Conservation (phyloP, 2,797 vertebrate species). For the Luscinia luscinia region DNA sequence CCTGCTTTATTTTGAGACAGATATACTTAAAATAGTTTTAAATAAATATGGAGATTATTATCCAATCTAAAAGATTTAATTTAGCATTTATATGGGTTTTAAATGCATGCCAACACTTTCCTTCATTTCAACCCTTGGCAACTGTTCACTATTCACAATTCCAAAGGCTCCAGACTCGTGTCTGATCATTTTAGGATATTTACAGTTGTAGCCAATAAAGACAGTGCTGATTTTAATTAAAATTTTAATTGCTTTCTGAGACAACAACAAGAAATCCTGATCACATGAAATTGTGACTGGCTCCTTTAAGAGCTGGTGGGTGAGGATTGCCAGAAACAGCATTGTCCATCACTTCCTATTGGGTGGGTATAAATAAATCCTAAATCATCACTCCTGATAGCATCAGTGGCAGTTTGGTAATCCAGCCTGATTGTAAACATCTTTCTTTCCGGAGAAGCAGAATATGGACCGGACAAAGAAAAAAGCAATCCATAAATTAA, state of each 20-base stretch:
- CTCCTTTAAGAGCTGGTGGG: constrained; percentile 57
- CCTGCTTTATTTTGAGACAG: constrained; percentile 73
- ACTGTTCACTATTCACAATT: constrained; percentile 56
- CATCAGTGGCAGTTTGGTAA: constrained; percentile 25
- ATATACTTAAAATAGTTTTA: constrained; percentile 76
- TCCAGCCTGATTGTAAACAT: not conserved
- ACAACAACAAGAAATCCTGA: constrained; percentile 52
- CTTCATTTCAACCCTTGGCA: constrained; percentile 63
- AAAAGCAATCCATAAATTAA: not conserved
- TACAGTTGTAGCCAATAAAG: constrained; percentile 70
- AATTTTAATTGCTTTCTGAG: constrained; percentile 68
- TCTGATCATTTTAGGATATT: constrained; percentile 70
- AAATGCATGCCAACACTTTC: constrained; percentile 71
- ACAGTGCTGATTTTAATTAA: constrained; percentile 71
- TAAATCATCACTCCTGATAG: constrained; percentile 47
- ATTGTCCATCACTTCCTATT: constrained; percentile 36
- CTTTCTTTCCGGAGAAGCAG: not conserved
- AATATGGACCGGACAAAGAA: not conserved
- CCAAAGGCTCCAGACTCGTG: constrained; percentile 68
- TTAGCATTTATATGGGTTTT: constrained; percentile 73
- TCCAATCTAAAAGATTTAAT: constrained; percentile 76
- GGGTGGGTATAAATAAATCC: constrained; percentile 41
- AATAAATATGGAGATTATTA: constrained; percentile 78
- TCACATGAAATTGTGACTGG: constrained; percentile 32
- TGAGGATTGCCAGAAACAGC: constrained; percentile 15